Conservation (phyloP, 2,797 vertebrate genomes). For the Cuniculus paca region DNA sequence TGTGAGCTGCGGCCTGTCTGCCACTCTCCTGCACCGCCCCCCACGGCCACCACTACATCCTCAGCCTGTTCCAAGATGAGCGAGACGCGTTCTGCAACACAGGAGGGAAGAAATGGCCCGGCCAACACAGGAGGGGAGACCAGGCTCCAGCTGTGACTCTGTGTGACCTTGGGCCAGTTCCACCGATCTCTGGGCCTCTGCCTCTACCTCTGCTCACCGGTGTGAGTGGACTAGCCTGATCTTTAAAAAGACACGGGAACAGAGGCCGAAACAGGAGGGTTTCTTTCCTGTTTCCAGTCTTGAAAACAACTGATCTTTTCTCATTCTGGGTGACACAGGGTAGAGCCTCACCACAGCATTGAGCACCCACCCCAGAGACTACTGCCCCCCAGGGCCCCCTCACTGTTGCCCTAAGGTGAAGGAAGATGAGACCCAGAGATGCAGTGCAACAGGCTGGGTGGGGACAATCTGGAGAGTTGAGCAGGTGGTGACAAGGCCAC, state of each 20-base stretch:
- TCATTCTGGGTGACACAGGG: not conserved
- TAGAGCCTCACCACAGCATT: not conserved
- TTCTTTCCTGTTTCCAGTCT: not conserved
- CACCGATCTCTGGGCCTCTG: not conserved
- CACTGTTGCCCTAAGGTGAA: not conserved
- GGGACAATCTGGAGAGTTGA: not conserved
- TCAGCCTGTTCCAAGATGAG: not conserved
- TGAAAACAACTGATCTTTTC: not conserved
- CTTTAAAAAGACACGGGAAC: not conserved
- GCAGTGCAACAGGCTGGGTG: not conserved
- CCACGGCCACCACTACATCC: not conserved
- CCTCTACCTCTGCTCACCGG: not conserved
- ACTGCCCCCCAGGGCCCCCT: not conserved
- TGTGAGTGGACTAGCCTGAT: not conserved
- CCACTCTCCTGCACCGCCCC: not conserved
- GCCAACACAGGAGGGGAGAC: conserved; percentile 59
- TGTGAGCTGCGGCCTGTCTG: conserved; percentile 60
- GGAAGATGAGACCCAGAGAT: not conserved
- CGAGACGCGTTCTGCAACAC: not conserved
- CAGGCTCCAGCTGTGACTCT: not conserved
- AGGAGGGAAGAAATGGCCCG: conserved; percentile 63
- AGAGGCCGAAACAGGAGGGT: not conserved
- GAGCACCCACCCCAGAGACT: not conserved
- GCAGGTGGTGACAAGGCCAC: not conserved
- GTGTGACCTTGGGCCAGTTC: conserved; percentile 43